Percentiles rank a stretch among this genome's conserved stretches.
These are phyloP conservation scores for Pollachius pollachius DNA, from an alignment of 2,113 vertebrate species.

Conservation along the genomic window DNA sequence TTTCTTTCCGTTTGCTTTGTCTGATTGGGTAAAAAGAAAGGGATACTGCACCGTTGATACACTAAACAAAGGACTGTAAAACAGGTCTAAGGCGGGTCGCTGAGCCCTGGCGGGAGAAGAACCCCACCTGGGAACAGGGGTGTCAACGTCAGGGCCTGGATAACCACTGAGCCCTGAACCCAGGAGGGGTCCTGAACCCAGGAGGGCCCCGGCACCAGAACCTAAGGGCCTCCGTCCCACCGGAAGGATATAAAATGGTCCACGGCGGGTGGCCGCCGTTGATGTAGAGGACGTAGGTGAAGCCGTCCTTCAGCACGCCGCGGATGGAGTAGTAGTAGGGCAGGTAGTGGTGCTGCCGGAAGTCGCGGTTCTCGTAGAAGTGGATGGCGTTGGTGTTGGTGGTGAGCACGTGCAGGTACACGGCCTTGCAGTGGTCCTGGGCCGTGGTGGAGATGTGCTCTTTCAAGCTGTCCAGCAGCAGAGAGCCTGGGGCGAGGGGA, in stretches of 20 bases:
- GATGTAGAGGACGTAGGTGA: constrained; percentile 97
- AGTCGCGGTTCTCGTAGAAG: constrained; percentile 98
- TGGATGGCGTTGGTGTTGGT: constrained; percentile 95
- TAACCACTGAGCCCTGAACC: not conserved
- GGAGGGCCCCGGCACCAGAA: not conserved
- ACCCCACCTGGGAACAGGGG: too few species aligned
- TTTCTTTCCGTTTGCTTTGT: constrained; percentile 23
- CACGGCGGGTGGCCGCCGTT: constrained; percentile 95
- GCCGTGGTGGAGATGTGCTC: constrained; percentile 95
- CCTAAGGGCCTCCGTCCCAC: not conserved
- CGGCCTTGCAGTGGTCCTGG: constrained; percentile 98
- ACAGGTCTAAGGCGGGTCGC: too few species aligned
- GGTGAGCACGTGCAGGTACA: constrained; percentile 97
- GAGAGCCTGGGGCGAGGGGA: constrained; percentile 77
- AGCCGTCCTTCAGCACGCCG: constrained; percentile 96
- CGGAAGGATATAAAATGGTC: constrained; percentile 99
- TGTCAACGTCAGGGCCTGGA: not conserved
- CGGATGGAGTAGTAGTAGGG: constrained; percentile 99
- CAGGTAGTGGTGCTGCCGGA: constrained; percentile 97
- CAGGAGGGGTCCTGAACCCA: not conserved
- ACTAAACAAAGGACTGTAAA: too few species aligned
- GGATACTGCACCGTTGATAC: too few species aligned
- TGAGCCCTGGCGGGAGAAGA: too few species aligned
- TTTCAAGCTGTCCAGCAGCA: constrained; percentile 96
- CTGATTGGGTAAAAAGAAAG: not conserved